Evolutionary conservation across 2,113 vertebrate species (phyloP), one percentile per base, ranked within the genome.

Genomic region (Hucho hucho): DNA sequence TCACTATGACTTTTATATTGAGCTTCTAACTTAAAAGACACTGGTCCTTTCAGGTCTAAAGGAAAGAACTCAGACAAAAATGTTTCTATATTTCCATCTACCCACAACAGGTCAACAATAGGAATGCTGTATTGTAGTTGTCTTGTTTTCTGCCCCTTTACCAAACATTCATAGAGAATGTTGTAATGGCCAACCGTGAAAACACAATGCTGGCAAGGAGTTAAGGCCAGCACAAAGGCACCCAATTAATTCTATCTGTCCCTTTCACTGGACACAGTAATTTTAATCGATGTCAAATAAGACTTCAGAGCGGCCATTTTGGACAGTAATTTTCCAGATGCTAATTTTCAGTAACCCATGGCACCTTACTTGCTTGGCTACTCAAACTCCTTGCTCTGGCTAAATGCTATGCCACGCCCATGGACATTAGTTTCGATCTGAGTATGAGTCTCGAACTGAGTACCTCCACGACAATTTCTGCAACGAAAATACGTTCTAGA

Each of bases 121-220:
- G 16, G 63, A 25, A 86, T 64, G 37, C 20, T 32, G 1, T 24
- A 46, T 53, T 70, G n/a, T 74, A 66, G 69, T 76, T 56, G 13
- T 69, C 28, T 81, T 76, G 81, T 43, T 43, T 43, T 43, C 37
- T 43, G 37, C 71, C 80, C 84, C 78, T 61, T 58, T 43, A 49
- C 20, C 73, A 79, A 77, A 64, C 29, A 32, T 13, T 59, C 56
- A 24, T 59, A 16, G 47, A 70, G 14, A 75, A 69, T 70, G 16
- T 47, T 81, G 32, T 37, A 69, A 79, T 79, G 76, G 61, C 64
- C 73, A 37, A 65, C 37, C 74, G 87, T 87, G 79, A 79, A 58
- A 81, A 80, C 71, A 32, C 32, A 32, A 22, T 12, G 73, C 29
- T 53, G 20, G 32, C 47, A 28, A 11, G 28, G 25, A 68, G 20